phyloP scores from a whole-genome alignment of 2,113 vertebrate species.

The Microcebus griseorufus region DNA sequence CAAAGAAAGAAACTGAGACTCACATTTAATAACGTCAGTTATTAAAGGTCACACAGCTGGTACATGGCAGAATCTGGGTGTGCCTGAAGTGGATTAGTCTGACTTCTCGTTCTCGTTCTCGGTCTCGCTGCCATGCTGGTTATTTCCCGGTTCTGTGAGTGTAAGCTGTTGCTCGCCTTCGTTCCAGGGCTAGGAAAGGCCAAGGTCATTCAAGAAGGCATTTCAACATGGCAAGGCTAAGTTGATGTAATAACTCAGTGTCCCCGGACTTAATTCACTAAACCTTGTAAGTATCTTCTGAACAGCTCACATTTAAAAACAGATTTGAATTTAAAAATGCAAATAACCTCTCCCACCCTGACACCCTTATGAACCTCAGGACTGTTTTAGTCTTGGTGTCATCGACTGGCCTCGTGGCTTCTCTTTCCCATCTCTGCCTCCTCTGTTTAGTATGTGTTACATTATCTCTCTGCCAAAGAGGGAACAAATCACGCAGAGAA shows the following conservation, averaged over 20 bases:
- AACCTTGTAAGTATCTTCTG: background rate
- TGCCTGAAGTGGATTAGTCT: background rate
- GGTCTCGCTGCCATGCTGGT: background rate
- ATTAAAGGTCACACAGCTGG: background rate
- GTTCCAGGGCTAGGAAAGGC: background rate
- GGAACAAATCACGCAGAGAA: constrained; percentile 7
- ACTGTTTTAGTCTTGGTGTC: background rate
- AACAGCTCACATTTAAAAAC: background rate
- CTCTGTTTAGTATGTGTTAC: background rate
- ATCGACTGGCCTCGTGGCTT: background rate
- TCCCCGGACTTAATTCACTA: background rate
- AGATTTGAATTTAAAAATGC: background rate
- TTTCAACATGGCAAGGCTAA: background rate
- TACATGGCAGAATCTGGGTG: background rate
- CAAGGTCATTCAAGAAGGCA: background rate
- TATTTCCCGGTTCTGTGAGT: background rate
- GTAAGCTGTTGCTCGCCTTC: background rate
- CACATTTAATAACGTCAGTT: background rate
- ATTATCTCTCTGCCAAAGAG: constrained; percentile 43
- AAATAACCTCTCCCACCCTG: background rate
- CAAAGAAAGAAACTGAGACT: background rate
- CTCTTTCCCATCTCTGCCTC: background rate
- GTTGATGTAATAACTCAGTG: background rate
- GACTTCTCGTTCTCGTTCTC: background rate
- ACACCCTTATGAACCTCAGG: background rate